These are phyloP conservation scores for Spilosoma lubricipeda DNA, from an alignment of 2,888 invertebrate genomes.

Conservation along the genomic window DNA sequence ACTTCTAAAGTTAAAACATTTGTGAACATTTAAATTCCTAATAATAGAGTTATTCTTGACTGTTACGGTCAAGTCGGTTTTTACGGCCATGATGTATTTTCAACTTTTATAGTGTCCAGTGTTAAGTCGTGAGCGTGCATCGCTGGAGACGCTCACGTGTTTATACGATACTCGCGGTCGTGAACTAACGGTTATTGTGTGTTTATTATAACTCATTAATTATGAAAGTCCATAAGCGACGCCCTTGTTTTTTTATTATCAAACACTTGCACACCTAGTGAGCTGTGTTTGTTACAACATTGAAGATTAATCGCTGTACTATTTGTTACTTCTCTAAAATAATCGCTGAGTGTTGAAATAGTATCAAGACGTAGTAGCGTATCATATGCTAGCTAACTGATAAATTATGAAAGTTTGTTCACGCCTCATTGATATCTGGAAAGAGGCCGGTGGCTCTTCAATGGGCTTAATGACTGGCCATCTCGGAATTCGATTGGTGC, in stretches of 20 bases:
- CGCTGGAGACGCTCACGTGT: conserved; percentile 37
- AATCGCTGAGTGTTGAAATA: conserved; percentile 39
- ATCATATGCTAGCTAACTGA: conserved; percentile 47
- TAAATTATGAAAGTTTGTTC: conserved; percentile 59
- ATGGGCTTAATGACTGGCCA: conserved; percentile 70
- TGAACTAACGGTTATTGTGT: conserved; percentile 35
- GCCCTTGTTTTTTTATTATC: conserved; percentile 46
- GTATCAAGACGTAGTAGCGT: conserved; percentile 49
- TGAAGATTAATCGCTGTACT: conserved; percentile 40
- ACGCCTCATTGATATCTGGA: conserved; percentile 66
- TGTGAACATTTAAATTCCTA: conserved; percentile 16
- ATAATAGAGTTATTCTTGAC: conserved; percentile 30
- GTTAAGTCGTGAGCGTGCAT: conserved; percentile 26
- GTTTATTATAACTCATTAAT: conserved; percentile 46
- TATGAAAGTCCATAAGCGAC: conserved; percentile 44
- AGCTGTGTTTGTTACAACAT: conserved; percentile 44
- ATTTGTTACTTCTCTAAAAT: conserved; percentile 31
- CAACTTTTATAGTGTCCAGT: conserved; percentile 31
- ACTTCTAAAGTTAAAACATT: not conserved
- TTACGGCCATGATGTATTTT: conserved; percentile 22
- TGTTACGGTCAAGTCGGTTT: conserved; percentile 27
- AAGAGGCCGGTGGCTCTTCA: conserved; percentile 64
- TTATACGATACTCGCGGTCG: conserved; percentile 33
- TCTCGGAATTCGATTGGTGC: conserved; percentile 65
- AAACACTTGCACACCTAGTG: conserved; percentile 44